Evolutionary conservation across 2,113 vertebrate genomes (phyloP).

Genomic region (Drymodes brunneopygia): DNA sequence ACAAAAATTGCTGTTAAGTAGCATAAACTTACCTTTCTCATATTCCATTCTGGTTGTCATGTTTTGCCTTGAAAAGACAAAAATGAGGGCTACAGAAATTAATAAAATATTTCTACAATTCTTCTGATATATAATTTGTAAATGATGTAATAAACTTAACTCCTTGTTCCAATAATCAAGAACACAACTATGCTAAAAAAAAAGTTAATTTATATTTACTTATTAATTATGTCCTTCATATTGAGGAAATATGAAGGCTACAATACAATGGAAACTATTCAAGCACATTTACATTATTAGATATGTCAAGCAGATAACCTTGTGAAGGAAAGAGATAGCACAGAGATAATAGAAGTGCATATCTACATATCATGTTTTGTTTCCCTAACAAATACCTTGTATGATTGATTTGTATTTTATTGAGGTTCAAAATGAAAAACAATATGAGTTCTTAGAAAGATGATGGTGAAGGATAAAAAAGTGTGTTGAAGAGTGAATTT

Average conservation of each 20-base stretch:
- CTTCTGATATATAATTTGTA: not conserved
- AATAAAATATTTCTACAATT: not conserved
- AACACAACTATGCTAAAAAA: not conserved
- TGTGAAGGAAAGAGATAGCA: not conserved
- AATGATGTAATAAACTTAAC: not conserved
- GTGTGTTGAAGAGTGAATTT: not conserved
- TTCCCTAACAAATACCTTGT: accelerated
- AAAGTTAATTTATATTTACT: not conserved
- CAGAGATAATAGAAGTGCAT: not conserved
- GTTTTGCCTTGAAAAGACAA: not conserved
- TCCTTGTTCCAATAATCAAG: not conserved
- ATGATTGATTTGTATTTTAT: not conserved
- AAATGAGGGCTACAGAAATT: not conserved
- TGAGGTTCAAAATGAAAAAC: not conserved
- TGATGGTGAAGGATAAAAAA: not conserved
- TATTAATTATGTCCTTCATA: no score
- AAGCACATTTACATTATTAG: not conserved
- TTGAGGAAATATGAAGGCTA: not conserved
- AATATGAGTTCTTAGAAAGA: not conserved
- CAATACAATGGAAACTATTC: not conserved
- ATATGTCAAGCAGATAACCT: not conserved
- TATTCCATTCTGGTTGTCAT: not conserved
- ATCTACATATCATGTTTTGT: not conserved
- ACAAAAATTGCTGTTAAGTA: not conserved
- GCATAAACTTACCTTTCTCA: not conserved